Evolutionary conservation across 2,113 vertebrate genomes (phyloP).

Genomic region (Cyanoliseus patagonus): DNA sequence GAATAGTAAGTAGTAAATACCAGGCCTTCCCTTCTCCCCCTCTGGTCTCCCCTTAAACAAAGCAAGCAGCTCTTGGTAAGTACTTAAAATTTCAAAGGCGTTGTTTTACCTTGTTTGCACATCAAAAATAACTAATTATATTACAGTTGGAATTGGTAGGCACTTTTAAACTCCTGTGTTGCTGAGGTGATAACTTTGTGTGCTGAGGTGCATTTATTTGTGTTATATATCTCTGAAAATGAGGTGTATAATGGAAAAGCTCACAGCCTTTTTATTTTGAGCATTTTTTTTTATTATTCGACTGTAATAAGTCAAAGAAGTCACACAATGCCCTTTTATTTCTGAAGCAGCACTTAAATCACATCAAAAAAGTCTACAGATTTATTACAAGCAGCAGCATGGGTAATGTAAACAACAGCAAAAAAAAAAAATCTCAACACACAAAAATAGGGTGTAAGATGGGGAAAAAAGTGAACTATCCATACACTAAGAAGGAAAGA

Average conservation of each 20-base stretch:
- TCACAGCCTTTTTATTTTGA: background rate
- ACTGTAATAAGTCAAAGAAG: background rate
- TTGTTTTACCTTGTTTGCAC: background rate
- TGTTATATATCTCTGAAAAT: background rate
- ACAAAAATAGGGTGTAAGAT: slow-evolving; percentile 56
- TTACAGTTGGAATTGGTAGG: background rate
- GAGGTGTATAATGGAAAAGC: background rate
- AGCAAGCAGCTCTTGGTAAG: background rate
- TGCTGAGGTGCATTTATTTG: background rate
- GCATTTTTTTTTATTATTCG: too few relatives aligned
- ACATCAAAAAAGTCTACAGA: background rate
- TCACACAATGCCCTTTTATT: background rate
- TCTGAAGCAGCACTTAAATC: background rate
- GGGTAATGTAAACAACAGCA: slow-evolving; percentile 32
- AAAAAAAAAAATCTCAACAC: background rate
- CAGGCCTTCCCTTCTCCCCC: background rate
- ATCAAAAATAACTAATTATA: background rate
- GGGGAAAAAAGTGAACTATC: slow-evolving; percentile 42
- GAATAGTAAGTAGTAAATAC: background rate
- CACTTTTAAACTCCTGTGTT: background rate
- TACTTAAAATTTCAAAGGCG: background rate
- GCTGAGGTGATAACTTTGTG: background rate
- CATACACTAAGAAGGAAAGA: slow-evolving; percentile 39
- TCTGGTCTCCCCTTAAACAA: slow-evolving; percentile 1
- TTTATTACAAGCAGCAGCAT: slow-evolving; percentile 49